A percentile compares a stretch with the other conserved stretches of the same genome.
Conservation (phyloP, 2,888 invertebrate species). For the Hofmannophila pseudospretella region DNA sequence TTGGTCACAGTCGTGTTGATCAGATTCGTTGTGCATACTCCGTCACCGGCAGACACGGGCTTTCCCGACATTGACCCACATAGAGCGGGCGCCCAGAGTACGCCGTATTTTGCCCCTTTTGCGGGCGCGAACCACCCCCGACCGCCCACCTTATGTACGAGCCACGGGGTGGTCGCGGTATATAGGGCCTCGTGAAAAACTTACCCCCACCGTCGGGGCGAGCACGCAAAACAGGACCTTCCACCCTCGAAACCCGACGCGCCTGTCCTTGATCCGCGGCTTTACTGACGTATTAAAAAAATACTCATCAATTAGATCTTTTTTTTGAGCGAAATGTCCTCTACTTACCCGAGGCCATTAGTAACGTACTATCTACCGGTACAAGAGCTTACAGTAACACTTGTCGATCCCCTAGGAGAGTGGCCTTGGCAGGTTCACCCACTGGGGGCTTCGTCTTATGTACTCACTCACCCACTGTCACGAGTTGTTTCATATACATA, state of each 20-base stretch:
- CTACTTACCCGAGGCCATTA: no score
- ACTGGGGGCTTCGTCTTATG: slow-evolving; percentile 47
- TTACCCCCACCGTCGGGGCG: slow-evolving; percentile 70
- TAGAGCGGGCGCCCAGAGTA: slow-evolving; percentile 77
- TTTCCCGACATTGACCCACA: slow-evolving; percentile 80
- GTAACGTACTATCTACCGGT: background rate
- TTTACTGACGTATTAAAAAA: no score
- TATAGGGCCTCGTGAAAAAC: slow-evolving; percentile 78
- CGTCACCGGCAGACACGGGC: slow-evolving; percentile 78
- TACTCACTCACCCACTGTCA: slow-evolving; percentile 47
- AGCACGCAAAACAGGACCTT: slow-evolving; percentile 76
- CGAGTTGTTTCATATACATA: slow-evolving; percentile 23
- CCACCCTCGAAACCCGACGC: slow-evolving; percentile 63
- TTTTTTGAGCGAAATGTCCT: no score
- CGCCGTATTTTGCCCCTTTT: slow-evolving; percentile 79
- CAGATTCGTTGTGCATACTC: slow-evolving; percentile 77
- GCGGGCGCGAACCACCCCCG: slow-evolving; percentile 75
- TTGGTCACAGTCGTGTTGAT: slow-evolving; percentile 72
- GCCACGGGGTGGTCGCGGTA: slow-evolving; percentile 74
- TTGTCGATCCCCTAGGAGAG: slow-evolving; percentile 45
- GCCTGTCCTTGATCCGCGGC: no score
- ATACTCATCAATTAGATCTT: no score
- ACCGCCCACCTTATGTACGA: slow-evolving; percentile 77
- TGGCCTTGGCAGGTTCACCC: slow-evolving; percentile 57
- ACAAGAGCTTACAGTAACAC: no score